Conservation (phyloP, 2,113 vertebrate species). For the Coregonus clupeaformis region DNA sequence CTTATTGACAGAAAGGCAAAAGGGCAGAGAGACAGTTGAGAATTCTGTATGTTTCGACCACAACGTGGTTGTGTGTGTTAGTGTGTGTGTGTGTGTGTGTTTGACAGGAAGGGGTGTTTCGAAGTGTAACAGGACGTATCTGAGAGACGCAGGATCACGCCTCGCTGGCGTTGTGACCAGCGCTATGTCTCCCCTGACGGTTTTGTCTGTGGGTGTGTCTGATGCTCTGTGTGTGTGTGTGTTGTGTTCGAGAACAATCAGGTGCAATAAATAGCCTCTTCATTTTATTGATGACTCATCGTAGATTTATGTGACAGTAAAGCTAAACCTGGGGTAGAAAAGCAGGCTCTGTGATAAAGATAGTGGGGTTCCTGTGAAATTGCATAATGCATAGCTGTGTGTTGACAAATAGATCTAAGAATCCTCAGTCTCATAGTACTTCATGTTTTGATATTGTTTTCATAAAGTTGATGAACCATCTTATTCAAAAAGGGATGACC, state of each 20-base stretch:
- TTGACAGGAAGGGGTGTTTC: neutral
- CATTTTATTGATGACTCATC: slow-evolving; percentile 34
- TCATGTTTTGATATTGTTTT: neutral
- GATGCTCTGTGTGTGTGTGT: neutral
- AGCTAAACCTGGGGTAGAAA: slow-evolving; percentile 13
- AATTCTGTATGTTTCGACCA: too few relatives aligned
- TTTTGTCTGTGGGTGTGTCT: neutral
- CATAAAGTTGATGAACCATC: neutral
- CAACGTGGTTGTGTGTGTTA: too few relatives aligned
- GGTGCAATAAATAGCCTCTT: slow-evolving; percentile 26
- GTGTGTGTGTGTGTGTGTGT: neutral
- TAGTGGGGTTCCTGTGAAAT: neutral
- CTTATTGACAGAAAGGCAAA: neutral
- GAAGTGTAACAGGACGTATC: slow-evolving; percentile 1
- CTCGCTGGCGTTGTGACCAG: neutral
- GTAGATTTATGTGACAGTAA: slow-evolving; percentile 10
- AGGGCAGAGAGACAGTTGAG: neutral
- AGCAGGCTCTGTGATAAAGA: slow-evolving; percentile 9
- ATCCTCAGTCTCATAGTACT: neutral
- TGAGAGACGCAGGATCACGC: neutral
- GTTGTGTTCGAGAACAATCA: slow-evolving; percentile 1
- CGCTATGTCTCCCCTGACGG: neutral
- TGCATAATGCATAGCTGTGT: neutral
- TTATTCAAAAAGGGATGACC: neutral
- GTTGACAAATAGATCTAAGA: too few relatives aligned